A percentile compares a stretch with the other conserved stretches of the same genome.
Conservation (phyloP, 1,140 invertebrate genomes). For the Metopolophium dirhodum region DNA sequence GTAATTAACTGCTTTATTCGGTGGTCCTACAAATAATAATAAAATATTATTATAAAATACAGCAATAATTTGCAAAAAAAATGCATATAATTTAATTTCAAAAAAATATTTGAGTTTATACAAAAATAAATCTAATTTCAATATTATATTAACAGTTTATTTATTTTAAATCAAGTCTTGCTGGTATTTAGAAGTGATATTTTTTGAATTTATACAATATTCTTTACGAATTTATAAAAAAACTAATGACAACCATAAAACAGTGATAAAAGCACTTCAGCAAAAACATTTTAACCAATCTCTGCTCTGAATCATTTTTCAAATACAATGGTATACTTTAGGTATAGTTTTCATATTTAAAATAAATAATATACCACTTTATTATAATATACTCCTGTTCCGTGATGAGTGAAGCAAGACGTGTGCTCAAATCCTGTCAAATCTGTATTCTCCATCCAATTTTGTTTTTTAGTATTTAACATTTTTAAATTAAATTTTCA, state of each 20-base stretch:
- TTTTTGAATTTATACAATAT: background rate
- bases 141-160: background rate
- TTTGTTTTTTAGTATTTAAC: background rate
- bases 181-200: background rate
- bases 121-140: background rate
- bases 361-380: background rate
- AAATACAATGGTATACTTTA: conserved; percentile 24
- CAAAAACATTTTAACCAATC: background rate
- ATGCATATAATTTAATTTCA: too few species aligned
- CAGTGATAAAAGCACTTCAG: background rate
- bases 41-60: background rate
- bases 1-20: too few species aligned
- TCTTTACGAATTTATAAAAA: background rate
- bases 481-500: background rate
- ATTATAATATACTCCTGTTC: background rate
- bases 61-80: background rate
- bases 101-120: too few species aligned
- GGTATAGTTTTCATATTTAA: background rate
- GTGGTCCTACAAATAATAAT: background rate
- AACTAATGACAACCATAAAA: background rate
- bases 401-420: background rate
- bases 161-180: background rate
- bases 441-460: background rate
- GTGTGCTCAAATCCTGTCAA: background rate
- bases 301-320: background rate